These are phyloP conservation scores for Drosophila tanythrix DNA, from an alignment of 2,888 invertebrate species.

Conservation along the genomic window DNA sequence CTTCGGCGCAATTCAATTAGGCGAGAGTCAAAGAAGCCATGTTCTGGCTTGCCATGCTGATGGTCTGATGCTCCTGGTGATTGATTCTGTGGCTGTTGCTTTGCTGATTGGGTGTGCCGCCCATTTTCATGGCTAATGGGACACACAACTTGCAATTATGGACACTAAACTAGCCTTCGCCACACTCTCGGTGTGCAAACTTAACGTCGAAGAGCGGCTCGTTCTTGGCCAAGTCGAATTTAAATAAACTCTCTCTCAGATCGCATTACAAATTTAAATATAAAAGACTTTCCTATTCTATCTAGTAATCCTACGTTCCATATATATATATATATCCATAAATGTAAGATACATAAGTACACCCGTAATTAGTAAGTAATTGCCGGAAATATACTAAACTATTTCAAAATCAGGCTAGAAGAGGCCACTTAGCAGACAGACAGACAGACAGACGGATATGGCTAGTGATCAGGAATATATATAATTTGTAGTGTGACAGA, in stretches of 20 bases:
- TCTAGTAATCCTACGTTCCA: no score
- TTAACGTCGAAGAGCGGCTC: not conserved
- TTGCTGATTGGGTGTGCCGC: constrained; percentile 4
- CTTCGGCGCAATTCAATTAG: constrained; percentile 66
- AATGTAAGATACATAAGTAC: not conserved
- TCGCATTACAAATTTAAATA: not conserved
- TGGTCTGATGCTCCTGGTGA: constrained; percentile 1
- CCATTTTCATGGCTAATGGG: constrained; percentile 49
- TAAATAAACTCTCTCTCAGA: not conserved
- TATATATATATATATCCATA: not conserved
- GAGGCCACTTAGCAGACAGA: not conserved
- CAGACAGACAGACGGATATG: not conserved
- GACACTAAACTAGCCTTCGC: constrained; percentile 25
- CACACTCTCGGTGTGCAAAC: not conserved
- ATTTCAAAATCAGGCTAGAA: not conserved
- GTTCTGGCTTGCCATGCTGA: constrained; percentile 10
- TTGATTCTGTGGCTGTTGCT: not conserved
- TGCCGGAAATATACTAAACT: no score
- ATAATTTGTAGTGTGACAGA: not conserved
- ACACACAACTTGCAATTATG: constrained; percentile 53
- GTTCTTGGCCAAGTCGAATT: not conserved
- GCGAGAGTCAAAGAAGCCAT: constrained; percentile 29
- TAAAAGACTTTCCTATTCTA: no score
- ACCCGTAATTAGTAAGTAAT: not conserved
- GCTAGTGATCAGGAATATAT: not conserved